These are phyloP conservation scores for Rattus rattus DNA, from an alignment of 2,113 vertebrate genomes.

Conservation along the genomic window DNA sequence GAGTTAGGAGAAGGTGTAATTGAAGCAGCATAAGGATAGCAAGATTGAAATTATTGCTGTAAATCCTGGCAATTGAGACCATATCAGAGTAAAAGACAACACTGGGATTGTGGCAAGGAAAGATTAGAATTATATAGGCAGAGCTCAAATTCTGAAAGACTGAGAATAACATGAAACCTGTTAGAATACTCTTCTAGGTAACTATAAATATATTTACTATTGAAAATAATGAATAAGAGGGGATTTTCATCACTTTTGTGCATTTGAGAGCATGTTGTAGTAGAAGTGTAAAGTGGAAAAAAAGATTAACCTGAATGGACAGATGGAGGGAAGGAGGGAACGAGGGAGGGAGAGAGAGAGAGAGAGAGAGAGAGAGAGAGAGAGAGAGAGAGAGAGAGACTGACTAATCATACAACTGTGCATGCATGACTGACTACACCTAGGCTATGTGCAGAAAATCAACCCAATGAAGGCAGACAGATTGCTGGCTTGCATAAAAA, in stretches of 20 bases:
- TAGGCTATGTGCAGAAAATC: not conserved
- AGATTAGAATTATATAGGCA: not conserved
- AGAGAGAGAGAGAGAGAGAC: not conserved
- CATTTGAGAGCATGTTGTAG: not conserved
- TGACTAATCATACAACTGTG: not conserved
- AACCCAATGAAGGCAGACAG: not conserved
- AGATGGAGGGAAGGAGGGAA: too few relatives aligned
- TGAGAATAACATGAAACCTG: not conserved
- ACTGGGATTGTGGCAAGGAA: not conserved
- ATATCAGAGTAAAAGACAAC: not conserved
- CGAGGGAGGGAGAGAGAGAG: accelerated
- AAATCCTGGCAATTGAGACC: not conserved
- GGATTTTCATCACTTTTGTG: not conserved
- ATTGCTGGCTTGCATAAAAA: not conserved
- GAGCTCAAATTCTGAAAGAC: not conserved
- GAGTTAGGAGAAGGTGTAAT: not conserved
- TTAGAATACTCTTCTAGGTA: not conserved
- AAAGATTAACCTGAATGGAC: not conserved
- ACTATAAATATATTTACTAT: not conserved
- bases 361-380: not conserved
- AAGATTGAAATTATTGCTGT: not conserved
- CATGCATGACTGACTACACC: not conserved
- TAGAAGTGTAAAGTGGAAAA: accelerated
- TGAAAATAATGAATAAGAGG: not conserved
- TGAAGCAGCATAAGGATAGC: not conserved